Conservation (phyloP, 2,113 vertebrate genomes). For the Apeltes quadracus region DNA sequence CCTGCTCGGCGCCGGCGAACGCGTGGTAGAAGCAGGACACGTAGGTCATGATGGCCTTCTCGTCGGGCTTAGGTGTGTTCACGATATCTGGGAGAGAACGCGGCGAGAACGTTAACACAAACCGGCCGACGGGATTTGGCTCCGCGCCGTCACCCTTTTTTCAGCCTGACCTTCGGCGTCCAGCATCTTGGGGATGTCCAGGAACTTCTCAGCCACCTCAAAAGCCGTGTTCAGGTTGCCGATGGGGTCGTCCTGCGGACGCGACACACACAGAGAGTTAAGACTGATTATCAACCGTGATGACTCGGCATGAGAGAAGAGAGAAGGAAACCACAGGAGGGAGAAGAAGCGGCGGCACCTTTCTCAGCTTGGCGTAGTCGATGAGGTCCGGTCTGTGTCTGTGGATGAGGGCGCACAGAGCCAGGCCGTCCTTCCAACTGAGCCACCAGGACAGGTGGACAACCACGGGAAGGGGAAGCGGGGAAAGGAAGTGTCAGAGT, state of each 20-base stretch:
- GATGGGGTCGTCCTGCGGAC: conserved; percentile 91
- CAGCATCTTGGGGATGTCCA: conserved; percentile 94
- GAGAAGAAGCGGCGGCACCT: conserved; percentile 73
- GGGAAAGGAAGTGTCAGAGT: background rate
- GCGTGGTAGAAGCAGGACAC: conserved; percentile 96
- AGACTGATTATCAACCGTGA: background rate
- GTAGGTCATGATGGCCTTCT: conserved; percentile 94
- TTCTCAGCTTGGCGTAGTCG: conserved; percentile 91
- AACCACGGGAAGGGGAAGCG: background rate
- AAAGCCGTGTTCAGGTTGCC: conserved; percentile 93
- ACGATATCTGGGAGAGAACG: conserved; percentile 83
- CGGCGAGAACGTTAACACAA: no score
- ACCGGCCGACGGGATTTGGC: no score
- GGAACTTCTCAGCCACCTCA: conserved; percentile 90
- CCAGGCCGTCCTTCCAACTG: conserved; percentile 94
- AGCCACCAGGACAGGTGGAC: conserved; percentile 9
- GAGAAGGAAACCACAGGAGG: background rate
- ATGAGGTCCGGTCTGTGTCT: conserved; percentile 93
- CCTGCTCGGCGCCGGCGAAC: conserved; percentile 92
- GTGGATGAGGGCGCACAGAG: conserved; percentile 94
- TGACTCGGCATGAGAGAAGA: background rate
- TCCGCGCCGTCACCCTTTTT: no score
- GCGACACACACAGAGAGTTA: no score
- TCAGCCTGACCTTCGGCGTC: conserved; percentile 86
- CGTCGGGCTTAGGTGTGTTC: conserved; percentile 91